Evolutionary conservation across 2,113 vertebrate species (phyloP), one percentile per base, ranked within the genome.

Genomic region (Blennius ocellaris): DNA sequence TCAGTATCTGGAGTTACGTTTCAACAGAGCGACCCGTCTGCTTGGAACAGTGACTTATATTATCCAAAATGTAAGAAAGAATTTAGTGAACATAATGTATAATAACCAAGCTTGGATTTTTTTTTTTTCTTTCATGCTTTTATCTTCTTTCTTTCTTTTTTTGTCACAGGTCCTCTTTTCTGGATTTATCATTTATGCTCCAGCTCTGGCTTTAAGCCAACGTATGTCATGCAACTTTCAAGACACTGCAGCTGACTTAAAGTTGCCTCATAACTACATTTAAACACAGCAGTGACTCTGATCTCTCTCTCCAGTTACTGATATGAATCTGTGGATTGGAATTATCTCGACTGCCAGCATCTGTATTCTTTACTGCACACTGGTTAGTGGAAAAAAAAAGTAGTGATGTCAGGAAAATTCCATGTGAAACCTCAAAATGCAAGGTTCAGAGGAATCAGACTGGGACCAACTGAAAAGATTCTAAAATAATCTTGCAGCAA

Each of bases 161-260:
- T 47, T 69, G 59, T 70, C 3, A 41, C 87, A 99, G 97, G 88
- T 94, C 58, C 87, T 97, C 57, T 96, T 97, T 77, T 96, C 96
- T 49, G 97, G 97, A 80, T 95, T 98, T 64, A 96, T 95, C 65
- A 96, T 99, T 92, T 99, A 98, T 60, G 94, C 95, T 48, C 97
- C 97, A 69, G 97, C 97, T 54, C 92, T 99, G 61, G 96, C 97
- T 73, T 90, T 99, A 88, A 97, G 96, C 91, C 96, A 97, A 96
- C 97, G 97, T 97, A 76, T 8, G 48, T 48, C 30, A 30, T 30
- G 21, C 21, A 30, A 30, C 21, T 30, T 30, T 2, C 4, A 4
- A 36, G 21, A 30, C 21, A 30, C 21, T 30, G 21, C 21, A 30
- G 21, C 21, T 30, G 2, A 30, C 21, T 30, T 30, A 30, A 30